Conservation (phyloP, 2,797 vertebrate species). For the Protosalanx chinensis region DNA sequence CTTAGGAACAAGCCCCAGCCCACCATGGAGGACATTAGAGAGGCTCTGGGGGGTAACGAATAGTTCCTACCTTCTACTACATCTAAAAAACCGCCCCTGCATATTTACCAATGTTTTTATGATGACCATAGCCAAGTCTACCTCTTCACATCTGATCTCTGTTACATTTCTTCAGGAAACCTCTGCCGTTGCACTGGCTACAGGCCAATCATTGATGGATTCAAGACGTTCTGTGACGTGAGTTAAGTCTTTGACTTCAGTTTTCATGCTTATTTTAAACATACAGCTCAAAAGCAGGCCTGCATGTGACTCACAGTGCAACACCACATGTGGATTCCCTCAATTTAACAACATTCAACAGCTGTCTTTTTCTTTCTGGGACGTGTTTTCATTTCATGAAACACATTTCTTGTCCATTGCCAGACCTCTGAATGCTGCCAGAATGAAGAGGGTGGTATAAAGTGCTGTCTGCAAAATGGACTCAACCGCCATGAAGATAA, state of each 20-base stretch:
- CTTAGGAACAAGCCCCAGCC: slow-evolving; percentile 81
- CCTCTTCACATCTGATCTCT: not conserved
- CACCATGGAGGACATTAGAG: slow-evolving; percentile 74
- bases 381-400: not conserved
- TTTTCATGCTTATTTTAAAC: not conserved
- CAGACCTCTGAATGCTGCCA: slow-evolving; percentile 65
- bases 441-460: slow-evolving; percentile 46
- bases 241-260: slow-evolving; percentile 11
- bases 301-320: too few relatives aligned
- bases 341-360: not conserved
- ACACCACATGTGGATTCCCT: not conserved
- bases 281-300: not conserved
- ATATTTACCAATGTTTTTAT: too few relatives aligned
- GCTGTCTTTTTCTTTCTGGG: not conserved
- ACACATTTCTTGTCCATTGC: not conserved
- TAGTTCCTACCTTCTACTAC: too few relatives aligned
- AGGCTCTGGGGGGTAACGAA: slow-evolving; percentile 74
- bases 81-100: too few relatives aligned
- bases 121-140: not conserved
- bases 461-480: slow-evolving; percentile 60
- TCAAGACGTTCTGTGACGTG: slow-evolving; percentile 52
- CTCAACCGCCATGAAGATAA: slow-evolving; percentile 31
- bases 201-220: slow-evolving; percentile 51
- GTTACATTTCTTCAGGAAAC: slow-evolving; percentile 37
- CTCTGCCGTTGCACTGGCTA: slow-evolving; percentile 56